Conservation (phyloP, 2,113 vertebrate genomes). For the Colossoma macropomum region DNA sequence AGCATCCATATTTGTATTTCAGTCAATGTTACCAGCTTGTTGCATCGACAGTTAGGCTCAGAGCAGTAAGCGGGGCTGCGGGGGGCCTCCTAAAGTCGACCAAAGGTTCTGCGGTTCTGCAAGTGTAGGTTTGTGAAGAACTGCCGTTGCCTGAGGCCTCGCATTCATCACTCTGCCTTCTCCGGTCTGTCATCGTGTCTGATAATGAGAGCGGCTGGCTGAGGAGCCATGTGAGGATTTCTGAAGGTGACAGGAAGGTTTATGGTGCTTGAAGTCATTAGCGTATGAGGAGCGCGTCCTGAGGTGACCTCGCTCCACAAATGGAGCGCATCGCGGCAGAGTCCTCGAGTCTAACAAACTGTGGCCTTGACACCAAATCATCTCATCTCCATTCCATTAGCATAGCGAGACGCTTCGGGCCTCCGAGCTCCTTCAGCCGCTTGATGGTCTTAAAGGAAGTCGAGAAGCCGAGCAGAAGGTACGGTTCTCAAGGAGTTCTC, state of each 20-base stretch:
- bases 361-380: background rate
- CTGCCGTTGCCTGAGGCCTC: slow-evolving; percentile 11
- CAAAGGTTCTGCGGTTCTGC: background rate
- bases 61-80: background rate
- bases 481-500: background rate
- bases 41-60: background rate
- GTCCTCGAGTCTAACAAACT: background rate
- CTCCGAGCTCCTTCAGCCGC: background rate
- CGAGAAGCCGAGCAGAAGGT: background rate
- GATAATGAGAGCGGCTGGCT: slow-evolving; percentile 33
- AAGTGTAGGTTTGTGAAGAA: background rate
- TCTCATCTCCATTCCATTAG: background rate
- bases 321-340: background rate
- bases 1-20: too few relatives aligned
- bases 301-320: background rate
- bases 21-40: too few relatives aligned
- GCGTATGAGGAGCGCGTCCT: slow-evolving; percentile 5
- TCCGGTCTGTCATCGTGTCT: slow-evolving; percentile 22
- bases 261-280: slow-evolving; percentile 37
- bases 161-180: slow-evolving; percentile 21
- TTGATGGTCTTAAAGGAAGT: background rate
- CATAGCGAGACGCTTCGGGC: background rate
- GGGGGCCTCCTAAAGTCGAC: background rate
- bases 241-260: slow-evolving; percentile 31
- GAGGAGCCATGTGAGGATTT: slow-evolving; percentile 14